phyloP scores from a whole-genome alignment of 2,888 invertebrate genomes.

The Ormyrus nitidulus region DNA sequence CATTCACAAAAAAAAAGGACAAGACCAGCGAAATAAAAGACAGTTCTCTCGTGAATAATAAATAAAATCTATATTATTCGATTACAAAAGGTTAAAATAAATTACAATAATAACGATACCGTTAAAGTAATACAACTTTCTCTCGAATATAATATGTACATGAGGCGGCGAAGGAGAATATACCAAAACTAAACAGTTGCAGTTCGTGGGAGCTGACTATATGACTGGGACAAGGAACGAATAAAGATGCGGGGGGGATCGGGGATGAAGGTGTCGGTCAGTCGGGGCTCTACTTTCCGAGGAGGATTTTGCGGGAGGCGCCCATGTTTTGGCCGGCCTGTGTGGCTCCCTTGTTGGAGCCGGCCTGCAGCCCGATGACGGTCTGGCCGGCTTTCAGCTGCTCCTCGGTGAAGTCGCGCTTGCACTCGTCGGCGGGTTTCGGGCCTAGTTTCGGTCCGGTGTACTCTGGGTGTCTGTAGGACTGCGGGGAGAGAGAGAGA shows the following conservation, averaged over 20 bases:
- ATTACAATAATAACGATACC: constrained; percentile 44
- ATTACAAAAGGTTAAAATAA: constrained; percentile 60
- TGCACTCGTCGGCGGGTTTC: constrained; percentile 95
- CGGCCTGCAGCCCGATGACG: constrained; percentile 95
- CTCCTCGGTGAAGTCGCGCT: constrained; percentile 95
- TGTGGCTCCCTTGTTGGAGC: constrained; percentile 96
- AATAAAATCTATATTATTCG: constrained; percentile 57
- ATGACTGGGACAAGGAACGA: not conserved
- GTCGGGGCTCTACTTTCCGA: constrained; percentile 84
- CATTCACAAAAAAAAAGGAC: too few relatives aligned
- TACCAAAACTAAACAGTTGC: not conserved
- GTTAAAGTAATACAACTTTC: constrained; percentile 39
- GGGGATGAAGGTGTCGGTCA: not conserved
- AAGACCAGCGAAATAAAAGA: too few relatives aligned
- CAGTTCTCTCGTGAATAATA: constrained; percentile 29
- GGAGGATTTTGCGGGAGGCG: constrained; percentile 91
- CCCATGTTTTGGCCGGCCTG: constrained; percentile 95
- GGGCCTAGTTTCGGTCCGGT: constrained; percentile 94
- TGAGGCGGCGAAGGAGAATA: constrained; percentile 55
- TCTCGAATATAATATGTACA: constrained; percentile 54
- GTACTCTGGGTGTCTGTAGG: constrained; percentile 90
- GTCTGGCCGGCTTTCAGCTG: constrained; percentile 91
- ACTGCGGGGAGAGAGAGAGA: constrained; percentile 76
- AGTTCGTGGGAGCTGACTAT: too few relatives aligned
- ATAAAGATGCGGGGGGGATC: not conserved